Conservation (phyloP, 2,113 vertebrate species). For the Mastomys coucha region DNA sequence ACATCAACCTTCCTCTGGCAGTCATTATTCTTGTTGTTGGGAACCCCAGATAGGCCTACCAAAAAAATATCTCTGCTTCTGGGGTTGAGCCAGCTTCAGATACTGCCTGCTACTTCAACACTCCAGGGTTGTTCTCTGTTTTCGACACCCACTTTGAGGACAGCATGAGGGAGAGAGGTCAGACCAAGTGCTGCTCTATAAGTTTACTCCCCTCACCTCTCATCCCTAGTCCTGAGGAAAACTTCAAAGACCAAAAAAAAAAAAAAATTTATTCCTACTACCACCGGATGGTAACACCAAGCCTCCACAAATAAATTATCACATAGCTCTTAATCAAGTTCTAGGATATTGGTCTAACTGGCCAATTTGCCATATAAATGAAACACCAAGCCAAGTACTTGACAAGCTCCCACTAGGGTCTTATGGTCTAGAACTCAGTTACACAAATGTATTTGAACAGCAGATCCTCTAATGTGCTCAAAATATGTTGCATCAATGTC, state of each 20-base stretch:
- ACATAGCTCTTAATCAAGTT: background rate
- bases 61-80: background rate
- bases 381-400: background rate
- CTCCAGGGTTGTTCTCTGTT: background rate
- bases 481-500: background rate
- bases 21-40: background rate
- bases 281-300: background rate
- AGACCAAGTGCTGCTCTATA: no score
- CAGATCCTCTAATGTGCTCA: background rate
- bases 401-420: background rate
- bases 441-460: background rate
- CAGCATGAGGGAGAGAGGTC: fast-evolving
- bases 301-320: background rate
- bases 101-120: background rate
- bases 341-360: background rate
- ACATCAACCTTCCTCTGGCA: background rate
- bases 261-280: background rate
- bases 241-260: background rate
- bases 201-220: background rate
- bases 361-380: background rate
- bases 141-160: background rate
- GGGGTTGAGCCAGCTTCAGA: no score
- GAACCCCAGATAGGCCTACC: background rate
- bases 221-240: background rate
- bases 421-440: no score